phyloP scores from a whole-genome alignment of 2,888 invertebrate genomes.

The Lepidochrysops patricia region DNA sequence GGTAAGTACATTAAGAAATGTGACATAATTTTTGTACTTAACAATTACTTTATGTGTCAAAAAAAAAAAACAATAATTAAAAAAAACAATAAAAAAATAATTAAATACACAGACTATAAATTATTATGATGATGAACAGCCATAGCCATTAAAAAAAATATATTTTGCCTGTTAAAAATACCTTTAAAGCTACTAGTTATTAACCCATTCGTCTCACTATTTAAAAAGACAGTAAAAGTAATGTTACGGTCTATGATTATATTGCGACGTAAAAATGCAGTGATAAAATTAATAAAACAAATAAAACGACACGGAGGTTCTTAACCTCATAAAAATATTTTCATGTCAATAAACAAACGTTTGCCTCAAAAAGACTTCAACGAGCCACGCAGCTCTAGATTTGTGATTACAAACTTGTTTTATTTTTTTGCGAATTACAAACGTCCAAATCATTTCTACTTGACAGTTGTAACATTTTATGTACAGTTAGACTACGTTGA shows the following conservation, averaged over 20 bases:
- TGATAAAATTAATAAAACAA: not conserved
- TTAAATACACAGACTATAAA: too few relatives aligned
- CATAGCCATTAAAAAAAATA: too few relatives aligned
- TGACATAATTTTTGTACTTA: too few relatives aligned
- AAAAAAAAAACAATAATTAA: too few relatives aligned
- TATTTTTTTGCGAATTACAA: not conserved
- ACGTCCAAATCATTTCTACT: not conserved
- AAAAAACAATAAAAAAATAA: too few relatives aligned
- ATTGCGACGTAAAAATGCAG: not conserved
- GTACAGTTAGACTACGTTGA: not conserved
- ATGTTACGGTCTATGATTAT: not conserved
- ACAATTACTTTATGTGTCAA: not conserved
- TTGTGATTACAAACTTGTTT: constrained; percentile 15
- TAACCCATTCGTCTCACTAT: not conserved
- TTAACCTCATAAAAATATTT: not conserved
- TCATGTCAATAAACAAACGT: constrained; percentile 15
- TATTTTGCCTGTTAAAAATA: too few relatives aligned
- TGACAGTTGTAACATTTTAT: not conserved
- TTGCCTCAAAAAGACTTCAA: constrained; percentile 36
- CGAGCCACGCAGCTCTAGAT: constrained; percentile 20
- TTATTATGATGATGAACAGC: too few relatives aligned
- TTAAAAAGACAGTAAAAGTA: not conserved
- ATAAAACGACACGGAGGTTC: not conserved
- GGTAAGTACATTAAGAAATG: not conserved
- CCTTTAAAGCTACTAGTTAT: not conserved